A percentile compares a stretch with the other conserved stretches of the same genome.
These are phyloP conservation scores for Chionoecetes opilio DNA, from an alignment of 1,140 invertebrate genomes.

Conservation along the genomic window DNA sequence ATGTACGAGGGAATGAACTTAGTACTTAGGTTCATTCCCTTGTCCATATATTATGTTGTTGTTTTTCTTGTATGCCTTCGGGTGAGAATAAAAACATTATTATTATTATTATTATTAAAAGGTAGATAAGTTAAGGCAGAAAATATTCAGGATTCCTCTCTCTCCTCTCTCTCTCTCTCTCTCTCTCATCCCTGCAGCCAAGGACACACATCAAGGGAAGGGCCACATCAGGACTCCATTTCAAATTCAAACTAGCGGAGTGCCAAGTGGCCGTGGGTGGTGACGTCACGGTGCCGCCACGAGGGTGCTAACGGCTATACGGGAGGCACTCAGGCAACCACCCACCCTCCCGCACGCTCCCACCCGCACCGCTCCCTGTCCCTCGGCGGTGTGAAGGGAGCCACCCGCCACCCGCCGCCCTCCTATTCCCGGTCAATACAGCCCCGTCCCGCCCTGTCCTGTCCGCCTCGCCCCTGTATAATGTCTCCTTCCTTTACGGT, in stretches of 20 bases:
- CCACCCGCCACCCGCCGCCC: background rate
- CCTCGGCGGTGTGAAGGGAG: background rate
- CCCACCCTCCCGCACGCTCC: background rate
- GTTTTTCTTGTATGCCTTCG: no score
- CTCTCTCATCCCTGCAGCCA: background rate
- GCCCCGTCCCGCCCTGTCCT: no score
- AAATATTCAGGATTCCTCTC: background rate
- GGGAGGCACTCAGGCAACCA: background rate
- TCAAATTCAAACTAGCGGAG: background rate
- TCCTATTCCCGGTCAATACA: no score
- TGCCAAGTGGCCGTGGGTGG: background rate
- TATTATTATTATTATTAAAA: no score
- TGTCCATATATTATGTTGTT: no score
- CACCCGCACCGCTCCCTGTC: background rate
- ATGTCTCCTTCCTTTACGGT: no score
- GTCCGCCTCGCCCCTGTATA: no score
- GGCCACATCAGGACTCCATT: background rate
- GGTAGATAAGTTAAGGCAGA: no score
- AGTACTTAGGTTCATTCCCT: no score
- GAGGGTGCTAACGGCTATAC: background rate
- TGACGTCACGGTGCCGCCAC: conserved; percentile 3
- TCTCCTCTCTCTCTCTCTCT: background rate
- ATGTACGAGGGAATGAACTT: no score
- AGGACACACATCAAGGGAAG: no score
- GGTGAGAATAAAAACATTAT: no score